phyloP scores from a whole-genome alignment of 2,888 invertebrate species.

The Lasiommata megera region DNA sequence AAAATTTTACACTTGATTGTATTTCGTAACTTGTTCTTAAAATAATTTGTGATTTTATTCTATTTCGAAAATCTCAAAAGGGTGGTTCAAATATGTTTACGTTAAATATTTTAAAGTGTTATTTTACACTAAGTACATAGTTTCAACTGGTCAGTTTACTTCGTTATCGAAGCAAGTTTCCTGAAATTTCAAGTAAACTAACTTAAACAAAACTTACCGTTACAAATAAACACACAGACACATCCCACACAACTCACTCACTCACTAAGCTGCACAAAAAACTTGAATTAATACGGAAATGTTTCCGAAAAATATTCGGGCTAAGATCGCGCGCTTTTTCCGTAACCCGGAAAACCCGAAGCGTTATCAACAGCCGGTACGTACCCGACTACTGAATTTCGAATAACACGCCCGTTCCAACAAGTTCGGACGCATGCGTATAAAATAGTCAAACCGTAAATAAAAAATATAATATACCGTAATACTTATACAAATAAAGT shows the following conservation, averaged over 20 bases:
- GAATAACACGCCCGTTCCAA: conserved; percentile 41
- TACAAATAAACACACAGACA: conserved; percentile 4
- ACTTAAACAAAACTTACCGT: conserved; percentile 21
- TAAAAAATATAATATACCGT: conserved; percentile 37
- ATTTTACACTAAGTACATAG: no score
- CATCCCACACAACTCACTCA: conserved; percentile 5
- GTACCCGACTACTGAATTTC: conserved; percentile 52
- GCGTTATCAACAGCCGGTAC: conserved; percentile 35
- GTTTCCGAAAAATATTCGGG: conserved; percentile 12
- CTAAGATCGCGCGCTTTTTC: conserved; percentile 29
- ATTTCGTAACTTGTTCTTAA: no score
- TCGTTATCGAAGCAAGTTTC: no score
- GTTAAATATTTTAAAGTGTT: no score
- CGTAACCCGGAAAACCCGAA: conserved; percentile 3
- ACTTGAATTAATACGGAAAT: conserved; percentile 1
- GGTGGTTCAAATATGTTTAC: no score
- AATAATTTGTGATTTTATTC: no score
- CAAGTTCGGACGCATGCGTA: conserved; percentile 64
- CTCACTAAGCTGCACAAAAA: conserved; percentile 15
- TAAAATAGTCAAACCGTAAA: conserved; percentile 34
- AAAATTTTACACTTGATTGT: no score
- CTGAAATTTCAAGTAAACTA: background rate
- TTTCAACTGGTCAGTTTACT: no score
- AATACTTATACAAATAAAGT: background rate
- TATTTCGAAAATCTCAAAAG: no score